Percentiles rank a stretch among this genome's conserved stretches.
phyloP scores from a whole-genome alignment of 2,113 vertebrate species.

The Leptodactylus fuscus region DNA sequence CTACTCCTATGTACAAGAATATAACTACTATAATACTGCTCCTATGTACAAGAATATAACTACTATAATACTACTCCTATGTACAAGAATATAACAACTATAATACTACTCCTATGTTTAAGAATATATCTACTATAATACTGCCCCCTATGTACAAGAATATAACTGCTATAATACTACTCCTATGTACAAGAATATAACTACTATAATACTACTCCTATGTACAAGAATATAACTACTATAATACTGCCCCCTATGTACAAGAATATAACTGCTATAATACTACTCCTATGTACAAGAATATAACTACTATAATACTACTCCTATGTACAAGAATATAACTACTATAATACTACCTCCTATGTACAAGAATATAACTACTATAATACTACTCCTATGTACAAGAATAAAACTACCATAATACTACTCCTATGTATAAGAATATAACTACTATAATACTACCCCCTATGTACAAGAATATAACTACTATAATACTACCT shows the following conservation, averaged over 20 bases:
- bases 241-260: neutral
- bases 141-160: neutral
- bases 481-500: too few species aligned
- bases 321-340: too few species aligned
- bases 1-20: neutral
- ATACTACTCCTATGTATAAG: too few species aligned
- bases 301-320: too few species aligned
- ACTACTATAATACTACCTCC: too few species aligned
- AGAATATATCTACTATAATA: constrained; percentile 3
- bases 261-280: neutral
- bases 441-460: too few species aligned
- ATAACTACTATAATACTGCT: neutral
- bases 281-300: too few species aligned
- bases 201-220: neutral
- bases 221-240: neutral
- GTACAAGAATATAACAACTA: neutral
- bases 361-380: too few species aligned
- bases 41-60: too few species aligned
- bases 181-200: neutral
- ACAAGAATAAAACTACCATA: too few species aligned
- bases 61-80: neutral
- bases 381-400: too few species aligned
- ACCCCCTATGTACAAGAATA: too few species aligned
- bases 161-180: neutral
- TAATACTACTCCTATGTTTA: neutral